Conservation (phyloP, 2,797 vertebrate species). For the Nasua narica region DNA sequence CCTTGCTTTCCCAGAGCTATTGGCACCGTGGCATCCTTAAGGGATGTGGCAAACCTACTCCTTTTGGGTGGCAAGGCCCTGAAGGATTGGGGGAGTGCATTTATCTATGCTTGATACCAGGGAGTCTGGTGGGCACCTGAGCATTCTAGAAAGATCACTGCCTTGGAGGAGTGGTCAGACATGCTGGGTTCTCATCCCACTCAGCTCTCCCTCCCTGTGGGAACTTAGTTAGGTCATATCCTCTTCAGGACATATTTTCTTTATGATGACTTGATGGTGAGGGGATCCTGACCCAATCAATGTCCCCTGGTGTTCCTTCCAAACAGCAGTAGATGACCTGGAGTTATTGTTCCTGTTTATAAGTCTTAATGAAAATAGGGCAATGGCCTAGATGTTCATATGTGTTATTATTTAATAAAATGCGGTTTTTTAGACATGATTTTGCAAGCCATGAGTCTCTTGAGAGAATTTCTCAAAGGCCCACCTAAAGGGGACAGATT, state of each 20-base stretch:
- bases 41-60: not conserved
- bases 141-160: not conserved
- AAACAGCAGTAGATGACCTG: not conserved
- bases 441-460: not conserved
- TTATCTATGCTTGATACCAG: not conserved
- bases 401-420: slow-evolving; percentile 29
- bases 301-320: not conserved
- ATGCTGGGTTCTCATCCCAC: not conserved
- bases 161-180: not conserved
- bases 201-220: not conserved
- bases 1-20: not conserved
- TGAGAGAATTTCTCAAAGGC: slow-evolving; percentile 21
- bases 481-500: not conserved
- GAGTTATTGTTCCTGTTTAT: slow-evolving; percentile 18
- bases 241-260: not conserved
- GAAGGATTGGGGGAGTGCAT: not conserved
- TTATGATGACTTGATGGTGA: not conserved
- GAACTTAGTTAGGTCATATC: not conserved
- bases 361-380: slow-evolving; percentile 47
- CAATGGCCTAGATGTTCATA: not conserved
- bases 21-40: not conserved
- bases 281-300: not conserved
- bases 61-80: not conserved
- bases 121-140: not conserved
- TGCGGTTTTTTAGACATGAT: not conserved